These are phyloP conservation scores for Pollicipes pollicipes DNA, from an alignment of 1,140 invertebrate species.

Conservation along the genomic window DNA sequence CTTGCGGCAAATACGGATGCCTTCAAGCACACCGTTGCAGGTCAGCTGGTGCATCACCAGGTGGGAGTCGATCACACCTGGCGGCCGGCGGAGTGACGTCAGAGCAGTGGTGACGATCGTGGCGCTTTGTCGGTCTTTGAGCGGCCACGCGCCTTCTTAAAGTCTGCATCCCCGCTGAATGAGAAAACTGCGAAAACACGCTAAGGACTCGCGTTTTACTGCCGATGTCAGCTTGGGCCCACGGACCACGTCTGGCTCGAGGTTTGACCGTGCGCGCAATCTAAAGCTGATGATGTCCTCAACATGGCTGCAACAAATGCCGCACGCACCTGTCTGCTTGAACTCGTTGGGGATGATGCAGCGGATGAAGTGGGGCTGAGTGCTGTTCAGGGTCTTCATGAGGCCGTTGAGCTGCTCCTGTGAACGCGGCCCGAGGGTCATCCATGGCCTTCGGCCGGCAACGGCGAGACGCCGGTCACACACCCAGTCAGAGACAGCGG, in stretches of 20 bases:
- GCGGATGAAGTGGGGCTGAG: conserved; percentile 44
- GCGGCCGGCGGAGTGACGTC: too few species aligned
- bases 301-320: not conserved
- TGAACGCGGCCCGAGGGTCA: conserved; percentile 6
- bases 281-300: too few species aligned
- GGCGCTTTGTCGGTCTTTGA: too few species aligned
- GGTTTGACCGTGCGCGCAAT: too few species aligned
- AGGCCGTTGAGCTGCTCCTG: conserved; percentile 34
- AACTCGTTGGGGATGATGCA: conserved; percentile 48
- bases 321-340: conserved; percentile 34
- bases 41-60: conserved; percentile 99
- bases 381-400: conserved; percentile 37
- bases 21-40: conserved; percentile 99
- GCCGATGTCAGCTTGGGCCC: too few species aligned
- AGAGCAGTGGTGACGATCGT: too few species aligned
- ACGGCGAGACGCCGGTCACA: not conserved
- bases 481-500: not conserved
- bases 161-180: too few species aligned
- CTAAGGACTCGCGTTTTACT: too few species aligned
- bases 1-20: conserved; percentile 99
- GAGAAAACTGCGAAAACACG: too few species aligned
- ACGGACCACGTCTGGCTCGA: too few species aligned
- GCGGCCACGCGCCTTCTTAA: too few species aligned
- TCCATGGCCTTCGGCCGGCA: too few species aligned
- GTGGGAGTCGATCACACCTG: conserved; percentile 92